A percentile compares a stretch with the other conserved stretches of the same genome.
Conservation (phyloP, 2,888 invertebrate species). For the Melieria picta region DNA sequence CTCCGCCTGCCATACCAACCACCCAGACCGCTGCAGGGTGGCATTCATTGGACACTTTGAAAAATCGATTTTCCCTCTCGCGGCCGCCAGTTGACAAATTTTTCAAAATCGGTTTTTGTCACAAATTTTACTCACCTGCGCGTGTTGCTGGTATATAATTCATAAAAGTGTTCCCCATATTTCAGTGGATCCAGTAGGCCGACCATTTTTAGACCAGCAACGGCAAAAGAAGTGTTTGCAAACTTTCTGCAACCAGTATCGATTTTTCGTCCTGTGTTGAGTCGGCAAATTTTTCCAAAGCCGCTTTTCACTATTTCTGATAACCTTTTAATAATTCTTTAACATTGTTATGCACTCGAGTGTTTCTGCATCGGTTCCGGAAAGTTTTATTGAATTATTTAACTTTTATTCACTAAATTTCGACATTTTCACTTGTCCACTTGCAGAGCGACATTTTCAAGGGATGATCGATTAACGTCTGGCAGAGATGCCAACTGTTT, state of each 20-base stretch:
- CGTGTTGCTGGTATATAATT: constrained; percentile 63
- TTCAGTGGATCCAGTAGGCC: constrained; percentile 64
- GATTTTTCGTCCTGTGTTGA: constrained; percentile 24
- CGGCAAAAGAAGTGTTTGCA: not conserved
- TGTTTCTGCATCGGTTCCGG: constrained; percentile 3
- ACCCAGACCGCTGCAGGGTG: constrained; percentile 46
- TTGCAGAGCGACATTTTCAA: not conserved
- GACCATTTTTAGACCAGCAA: constrained; percentile 52
- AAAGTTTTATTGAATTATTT: constrained; percentile 4
- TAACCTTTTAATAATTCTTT: not conserved
- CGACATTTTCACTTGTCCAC: constrained; percentile 15
- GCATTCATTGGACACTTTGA: constrained; percentile 6
- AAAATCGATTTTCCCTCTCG: constrained; percentile 27
- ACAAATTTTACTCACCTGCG: constrained; percentile 53
- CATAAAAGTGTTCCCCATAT: constrained; percentile 66
- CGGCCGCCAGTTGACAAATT: not conserved
- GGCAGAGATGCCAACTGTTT: too few relatives aligned
- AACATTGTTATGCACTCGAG: not conserved
- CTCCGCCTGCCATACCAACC: not conserved
- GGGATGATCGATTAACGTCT: too few relatives aligned
- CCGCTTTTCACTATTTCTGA: not conserved
- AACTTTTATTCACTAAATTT: not conserved
- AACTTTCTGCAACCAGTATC: constrained; percentile 25
- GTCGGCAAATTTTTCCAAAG: not conserved
- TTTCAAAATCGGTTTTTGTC: constrained; percentile 8